phyloP scores from a whole-genome alignment of 2,113 vertebrate species.

The Hypomesus transpacificus region DNA sequence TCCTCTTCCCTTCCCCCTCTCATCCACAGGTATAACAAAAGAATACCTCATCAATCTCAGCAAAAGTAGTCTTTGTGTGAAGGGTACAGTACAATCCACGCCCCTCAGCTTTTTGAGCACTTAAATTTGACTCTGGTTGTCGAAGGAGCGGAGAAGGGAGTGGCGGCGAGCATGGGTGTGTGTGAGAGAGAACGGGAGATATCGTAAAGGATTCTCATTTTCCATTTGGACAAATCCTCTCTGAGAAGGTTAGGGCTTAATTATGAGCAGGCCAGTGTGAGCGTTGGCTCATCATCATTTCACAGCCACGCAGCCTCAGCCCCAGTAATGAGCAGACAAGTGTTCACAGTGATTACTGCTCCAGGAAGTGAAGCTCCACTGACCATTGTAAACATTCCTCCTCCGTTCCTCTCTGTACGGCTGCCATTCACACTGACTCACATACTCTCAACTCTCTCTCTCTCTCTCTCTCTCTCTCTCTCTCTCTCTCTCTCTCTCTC shows the following conservation, averaged over 20 bases:
- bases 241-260: slow-evolving; percentile 73
- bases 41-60: slow-evolving; percentile 44
- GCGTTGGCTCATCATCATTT: slow-evolving; percentile 55
- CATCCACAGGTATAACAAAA: slow-evolving; percentile 72
- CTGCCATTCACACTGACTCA: background rate
- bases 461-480: background rate
- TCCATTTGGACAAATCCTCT: slow-evolving; percentile 73
- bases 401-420: background rate
- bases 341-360: slow-evolving; percentile 61
- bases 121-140: slow-evolving; percentile 36
- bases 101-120: slow-evolving; percentile 1
- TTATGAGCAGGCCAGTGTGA: slow-evolving; percentile 58
- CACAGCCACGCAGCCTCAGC: slow-evolving; percentile 50
- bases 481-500: background rate
- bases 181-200: background rate
- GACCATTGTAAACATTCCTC: background rate
- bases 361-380: slow-evolving; percentile 40
- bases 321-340: slow-evolving; percentile 55
- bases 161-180: background rate
- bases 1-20: slow-evolving; percentile 6
- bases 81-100: slow-evolving; percentile 3
- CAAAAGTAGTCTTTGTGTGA: background rate
- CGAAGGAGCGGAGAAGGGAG: slow-evolving; percentile 18
- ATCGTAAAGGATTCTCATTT: slow-evolving; percentile 47
- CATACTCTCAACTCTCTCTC: too few relatives aligned